phyloP scores from a whole-genome alignment of 2,797 vertebrate species.

The Remorina albescens region DNA sequence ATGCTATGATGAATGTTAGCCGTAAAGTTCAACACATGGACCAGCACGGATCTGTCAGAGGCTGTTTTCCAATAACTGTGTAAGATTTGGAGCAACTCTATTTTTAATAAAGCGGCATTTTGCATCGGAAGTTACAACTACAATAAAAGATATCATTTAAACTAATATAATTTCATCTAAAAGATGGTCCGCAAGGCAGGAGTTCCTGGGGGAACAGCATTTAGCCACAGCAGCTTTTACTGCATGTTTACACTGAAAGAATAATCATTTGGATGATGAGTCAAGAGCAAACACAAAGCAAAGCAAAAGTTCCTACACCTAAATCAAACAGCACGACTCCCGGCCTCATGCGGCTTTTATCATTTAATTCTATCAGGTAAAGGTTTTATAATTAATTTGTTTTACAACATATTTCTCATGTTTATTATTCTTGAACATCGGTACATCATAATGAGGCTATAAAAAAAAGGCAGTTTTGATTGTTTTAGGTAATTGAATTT shows the following conservation, averaged over 20 bases:
- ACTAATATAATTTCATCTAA: no score
- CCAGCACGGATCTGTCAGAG: no score
- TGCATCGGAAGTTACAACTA: no score
- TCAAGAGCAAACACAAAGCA: not conserved
- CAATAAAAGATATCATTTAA: no score
- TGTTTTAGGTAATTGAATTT: constrained; percentile 34
- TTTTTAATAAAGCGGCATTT: no score
- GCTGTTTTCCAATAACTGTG: no score
- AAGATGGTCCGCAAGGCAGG: not conserved
- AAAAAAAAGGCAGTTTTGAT: constrained; percentile 22
- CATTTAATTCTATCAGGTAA: constrained; percentile 7
- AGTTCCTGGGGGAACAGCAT: not conserved
- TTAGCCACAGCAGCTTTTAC: not conserved
- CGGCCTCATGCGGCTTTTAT: constrained; percentile 15
- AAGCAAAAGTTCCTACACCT: constrained; percentile 7
- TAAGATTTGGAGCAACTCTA: no score
- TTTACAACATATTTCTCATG: constrained; percentile 9
- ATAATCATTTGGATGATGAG: constrained; percentile 10
- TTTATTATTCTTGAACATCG: constrained; percentile 25
- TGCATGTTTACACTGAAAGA: not conserved
- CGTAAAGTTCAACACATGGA: no score
- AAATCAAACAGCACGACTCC: constrained; percentile 21
- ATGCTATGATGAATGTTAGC: no score
- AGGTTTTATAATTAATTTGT: not conserved
- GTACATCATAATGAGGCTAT: constrained; percentile 21